These are phyloP conservation scores for Iphiclides podalirius DNA, from an alignment of 2,888 invertebrate genomes.

Conservation along the genomic window DNA sequence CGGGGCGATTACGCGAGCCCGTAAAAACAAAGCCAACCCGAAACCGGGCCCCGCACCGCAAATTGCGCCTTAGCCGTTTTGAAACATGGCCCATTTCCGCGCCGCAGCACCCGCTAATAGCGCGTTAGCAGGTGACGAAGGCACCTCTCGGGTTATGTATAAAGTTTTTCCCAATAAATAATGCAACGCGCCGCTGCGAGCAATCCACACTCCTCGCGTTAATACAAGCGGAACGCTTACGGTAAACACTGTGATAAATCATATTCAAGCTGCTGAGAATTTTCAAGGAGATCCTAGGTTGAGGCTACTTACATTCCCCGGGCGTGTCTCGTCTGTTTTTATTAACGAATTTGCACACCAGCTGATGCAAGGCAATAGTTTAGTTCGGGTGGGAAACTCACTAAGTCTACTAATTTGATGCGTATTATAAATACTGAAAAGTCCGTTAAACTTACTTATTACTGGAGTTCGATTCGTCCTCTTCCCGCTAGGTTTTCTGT, in stretches of 20 bases:
- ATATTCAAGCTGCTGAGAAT: not conserved
- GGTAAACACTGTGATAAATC: conserved; percentile 5
- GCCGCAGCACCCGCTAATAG: conserved; percentile 43
- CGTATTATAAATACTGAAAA: too few relatives aligned
- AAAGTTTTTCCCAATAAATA: conserved; percentile 76
- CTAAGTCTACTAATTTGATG: too few relatives aligned
- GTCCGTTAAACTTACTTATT: too few relatives aligned
- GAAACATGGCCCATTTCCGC: conserved; percentile 38
- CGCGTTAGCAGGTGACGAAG: conserved; percentile 63
- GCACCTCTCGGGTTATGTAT: conserved; percentile 71
- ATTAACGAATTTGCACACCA: too few relatives aligned
- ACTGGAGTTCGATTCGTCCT: too few relatives aligned
- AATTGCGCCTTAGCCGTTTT: conserved; percentile 4
- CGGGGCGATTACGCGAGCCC: conserved; percentile 51
- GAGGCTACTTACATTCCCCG: not conserved
- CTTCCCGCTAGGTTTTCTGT: too few relatives aligned
- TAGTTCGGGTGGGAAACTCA: too few relatives aligned
- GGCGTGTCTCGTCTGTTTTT: too few relatives aligned
- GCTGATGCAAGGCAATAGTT: too few relatives aligned
- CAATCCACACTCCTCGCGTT: conserved; percentile 24
- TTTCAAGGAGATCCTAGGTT: not conserved
- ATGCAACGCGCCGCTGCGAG: conserved; percentile 51
- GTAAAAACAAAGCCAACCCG: conserved; percentile 53
- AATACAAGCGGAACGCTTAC: conserved; percentile 1
- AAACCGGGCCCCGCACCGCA: conserved; percentile 18